phyloP scores from a whole-genome alignment of 2,113 vertebrate species.

The Grammomys surdaster region DNA sequence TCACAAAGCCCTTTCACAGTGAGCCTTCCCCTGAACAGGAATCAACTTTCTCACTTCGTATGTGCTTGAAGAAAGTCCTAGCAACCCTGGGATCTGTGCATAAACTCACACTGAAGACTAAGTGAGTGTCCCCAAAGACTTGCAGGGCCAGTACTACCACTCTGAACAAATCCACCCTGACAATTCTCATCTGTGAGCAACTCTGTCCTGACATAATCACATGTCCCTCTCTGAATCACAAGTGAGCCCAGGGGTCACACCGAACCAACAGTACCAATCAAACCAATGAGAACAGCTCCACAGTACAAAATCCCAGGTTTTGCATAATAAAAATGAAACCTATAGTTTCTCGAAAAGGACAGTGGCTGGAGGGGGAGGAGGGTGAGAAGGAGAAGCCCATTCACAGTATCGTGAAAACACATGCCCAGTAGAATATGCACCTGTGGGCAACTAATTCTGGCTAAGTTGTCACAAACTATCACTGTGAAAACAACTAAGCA shows the following conservation, averaged over 20 bases:
- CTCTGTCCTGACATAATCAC: conserved; percentile 4
- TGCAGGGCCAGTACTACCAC: neutral
- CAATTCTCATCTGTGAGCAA: conserved; percentile 39
- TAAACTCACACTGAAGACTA: neutral
- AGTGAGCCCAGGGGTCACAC: neutral
- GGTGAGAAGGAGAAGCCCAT: neutral
- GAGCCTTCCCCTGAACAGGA: neutral
- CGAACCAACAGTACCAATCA: neutral
- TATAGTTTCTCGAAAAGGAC: neutral
- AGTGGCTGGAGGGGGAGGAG: neutral
- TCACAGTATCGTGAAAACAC: neutral
- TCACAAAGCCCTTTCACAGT: neutral
- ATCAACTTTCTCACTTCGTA: neutral
- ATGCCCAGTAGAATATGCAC: neutral
- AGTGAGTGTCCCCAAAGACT: conserved; percentile 2
- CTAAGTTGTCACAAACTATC: conserved; percentile 33
- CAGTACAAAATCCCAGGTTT: conserved; percentile 33
- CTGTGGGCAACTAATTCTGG: conserved; percentile 28
- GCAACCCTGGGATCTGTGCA: neutral
- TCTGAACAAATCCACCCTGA: neutral
- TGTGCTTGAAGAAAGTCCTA: neutral
- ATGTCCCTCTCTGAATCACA: conserved; percentile 32
- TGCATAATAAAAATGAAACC: conserved; percentile 42
- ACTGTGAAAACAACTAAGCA: conserved; percentile 49
- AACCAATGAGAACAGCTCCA: neutral